A percentile compares a stretch with the other conserved stretches of the same genome.
Evolutionary conservation across 30 jellyfish, hydroid and myxozoan genomes (phyloP).

Genomic region (Clytia hemisphaerica): DNA sequence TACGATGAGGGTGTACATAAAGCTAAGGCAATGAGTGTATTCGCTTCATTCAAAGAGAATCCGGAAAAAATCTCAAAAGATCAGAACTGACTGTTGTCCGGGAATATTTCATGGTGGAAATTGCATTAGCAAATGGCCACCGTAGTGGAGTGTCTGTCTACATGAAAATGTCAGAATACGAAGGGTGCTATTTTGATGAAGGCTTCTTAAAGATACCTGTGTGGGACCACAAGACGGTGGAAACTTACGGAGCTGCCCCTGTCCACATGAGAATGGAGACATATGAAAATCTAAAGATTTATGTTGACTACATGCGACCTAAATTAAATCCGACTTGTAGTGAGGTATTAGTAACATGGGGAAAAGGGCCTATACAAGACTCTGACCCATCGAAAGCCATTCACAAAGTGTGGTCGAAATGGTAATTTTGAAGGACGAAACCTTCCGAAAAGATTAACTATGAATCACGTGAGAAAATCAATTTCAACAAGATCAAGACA

Average conservation of each 20-base stretch:
- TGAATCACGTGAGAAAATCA: too few species aligned
- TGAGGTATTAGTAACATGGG: conserved; percentile 1
- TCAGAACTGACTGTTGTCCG: neutral
- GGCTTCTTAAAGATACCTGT: neutral
- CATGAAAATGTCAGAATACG: conserved; percentile 4
- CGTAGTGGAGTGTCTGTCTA: neutral
- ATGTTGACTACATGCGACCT: neutral
- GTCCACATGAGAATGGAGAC: neutral
- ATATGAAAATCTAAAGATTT: neutral
- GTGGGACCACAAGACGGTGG: conserved; percentile 17
- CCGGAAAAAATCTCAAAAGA: neutral
- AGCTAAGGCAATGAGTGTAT: neutral
- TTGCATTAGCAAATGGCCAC: neutral
- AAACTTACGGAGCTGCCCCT: conserved; percentile 1
- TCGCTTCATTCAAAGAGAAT: neutral
- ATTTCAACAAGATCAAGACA: too few species aligned
- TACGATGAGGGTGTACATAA: neutral
- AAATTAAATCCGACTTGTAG: neutral
- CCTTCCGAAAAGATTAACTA: too few species aligned
- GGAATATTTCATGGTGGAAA: neutral
- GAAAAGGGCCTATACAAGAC: neutral
- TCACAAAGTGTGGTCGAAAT: too few species aligned
- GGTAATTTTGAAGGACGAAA: too few species aligned
- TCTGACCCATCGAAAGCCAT: neutral
- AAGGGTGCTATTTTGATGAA: neutral